Conservation (phyloP, 2,797 vertebrate genomes). For the Cuculus canorus region DNA sequence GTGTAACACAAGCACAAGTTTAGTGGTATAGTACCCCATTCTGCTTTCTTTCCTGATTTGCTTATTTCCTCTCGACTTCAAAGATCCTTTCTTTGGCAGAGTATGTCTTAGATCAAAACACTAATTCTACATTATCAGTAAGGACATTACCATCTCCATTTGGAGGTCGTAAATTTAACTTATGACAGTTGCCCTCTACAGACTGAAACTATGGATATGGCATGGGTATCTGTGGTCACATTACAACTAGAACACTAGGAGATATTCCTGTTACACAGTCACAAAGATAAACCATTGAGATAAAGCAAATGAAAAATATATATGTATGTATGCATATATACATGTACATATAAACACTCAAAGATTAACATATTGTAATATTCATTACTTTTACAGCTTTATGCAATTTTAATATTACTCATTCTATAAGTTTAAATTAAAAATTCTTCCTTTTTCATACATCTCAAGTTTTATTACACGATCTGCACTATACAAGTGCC, state of each 20-base stretch:
- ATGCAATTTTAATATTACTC: not conserved
- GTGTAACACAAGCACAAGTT: not conserved
- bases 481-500: not conserved
- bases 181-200: not conserved
- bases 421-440: constrained; percentile 36
- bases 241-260: not conserved
- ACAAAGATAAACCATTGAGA: not conserved
- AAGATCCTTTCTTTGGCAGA: not conserved
- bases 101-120: not conserved
- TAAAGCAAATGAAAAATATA: not conserved
- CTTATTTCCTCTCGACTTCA: not conserved
- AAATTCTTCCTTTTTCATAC: not conserved
- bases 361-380: not conserved
- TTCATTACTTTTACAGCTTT: not conserved
- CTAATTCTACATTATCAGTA: not conserved
- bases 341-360: not conserved
- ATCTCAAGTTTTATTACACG: not conserved
- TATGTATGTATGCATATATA: not conserved
- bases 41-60: not conserved
- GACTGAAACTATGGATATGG: not conserved
- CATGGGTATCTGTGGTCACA: not conserved
- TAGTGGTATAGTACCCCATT: not conserved
- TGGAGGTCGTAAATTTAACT: not conserved
- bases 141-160: not conserved
- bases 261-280: not conserved